Conservation (phyloP, 2,888 invertebrate species). For the Cephonodes hylas region DNA sequence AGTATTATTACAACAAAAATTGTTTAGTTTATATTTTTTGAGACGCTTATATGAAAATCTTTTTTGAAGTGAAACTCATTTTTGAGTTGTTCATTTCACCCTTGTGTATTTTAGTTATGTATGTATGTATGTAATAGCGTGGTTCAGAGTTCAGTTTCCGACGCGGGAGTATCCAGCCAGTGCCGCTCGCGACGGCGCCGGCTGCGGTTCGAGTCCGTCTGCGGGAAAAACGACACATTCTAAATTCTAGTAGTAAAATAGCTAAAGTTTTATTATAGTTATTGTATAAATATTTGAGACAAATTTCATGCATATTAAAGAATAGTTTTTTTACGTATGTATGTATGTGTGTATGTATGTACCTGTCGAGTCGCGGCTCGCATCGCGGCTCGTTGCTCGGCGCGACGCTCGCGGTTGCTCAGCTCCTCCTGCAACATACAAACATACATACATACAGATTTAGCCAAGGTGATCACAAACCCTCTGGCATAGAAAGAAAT, state of each 20-base stretch:
- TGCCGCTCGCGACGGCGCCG: conserved; percentile 40
- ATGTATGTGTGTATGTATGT: conserved; percentile 16
- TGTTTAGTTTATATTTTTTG: too few relatives aligned
- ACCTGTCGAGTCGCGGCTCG: background rate
- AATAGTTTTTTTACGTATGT: too few relatives aligned
- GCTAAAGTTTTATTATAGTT: too few relatives aligned
- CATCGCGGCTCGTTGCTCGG: conserved; percentile 19
- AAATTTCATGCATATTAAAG: background rate
- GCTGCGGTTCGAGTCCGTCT: conserved; percentile 34
- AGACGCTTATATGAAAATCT: too few relatives aligned
- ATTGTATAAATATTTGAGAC: background rate
- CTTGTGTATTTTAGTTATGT: too few relatives aligned
- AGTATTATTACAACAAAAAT: too few relatives aligned
- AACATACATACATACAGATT: background rate
- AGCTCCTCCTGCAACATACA: conserved; percentile 43
- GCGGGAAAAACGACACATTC: conserved; percentile 13
- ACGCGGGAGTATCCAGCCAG: conserved; percentile 51
- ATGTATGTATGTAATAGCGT: too few relatives aligned
- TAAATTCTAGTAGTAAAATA: too few relatives aligned
- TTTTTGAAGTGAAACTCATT: too few relatives aligned
- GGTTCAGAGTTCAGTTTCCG: conserved; percentile 53
- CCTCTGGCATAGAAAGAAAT: too few relatives aligned
- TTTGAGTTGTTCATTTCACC: too few relatives aligned
- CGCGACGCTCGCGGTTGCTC: conserved; percentile 41
- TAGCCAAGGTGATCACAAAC: background rate